Conservation (phyloP, 2,888 invertebrate genomes). For the Meteorus colon region DNA sequence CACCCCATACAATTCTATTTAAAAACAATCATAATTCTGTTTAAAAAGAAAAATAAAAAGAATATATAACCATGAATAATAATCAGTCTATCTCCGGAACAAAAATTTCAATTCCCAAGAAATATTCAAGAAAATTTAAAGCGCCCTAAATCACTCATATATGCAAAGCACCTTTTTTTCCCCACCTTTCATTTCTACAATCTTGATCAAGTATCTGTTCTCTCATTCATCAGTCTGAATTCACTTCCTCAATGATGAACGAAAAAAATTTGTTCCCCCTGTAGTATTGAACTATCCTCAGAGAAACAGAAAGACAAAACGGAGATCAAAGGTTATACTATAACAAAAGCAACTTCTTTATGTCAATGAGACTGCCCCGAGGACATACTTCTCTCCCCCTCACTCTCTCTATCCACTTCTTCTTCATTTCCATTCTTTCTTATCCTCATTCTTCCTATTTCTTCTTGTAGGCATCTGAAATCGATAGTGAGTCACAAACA, state of each 20-base stretch:
- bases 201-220: background rate
- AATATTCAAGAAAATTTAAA: background rate
- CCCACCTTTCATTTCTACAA: background rate
- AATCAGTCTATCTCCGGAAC: background rate
- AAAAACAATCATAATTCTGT: background rate
- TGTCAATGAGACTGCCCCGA: slow-evolving; percentile 20
- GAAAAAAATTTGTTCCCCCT: background rate
- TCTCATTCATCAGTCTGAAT: background rate
- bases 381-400: background rate
- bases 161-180: background rate
- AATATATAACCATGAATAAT: background rate
- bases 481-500: background rate
- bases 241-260: background rate
- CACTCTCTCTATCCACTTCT: background rate
- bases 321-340: slow-evolving; percentile 16
- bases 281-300: background rate
- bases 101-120: too few relatives aligned
- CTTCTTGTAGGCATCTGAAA: background rate
- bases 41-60: background rate
- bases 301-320: background rate
- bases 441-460: background rate
- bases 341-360: slow-evolving; percentile 10
- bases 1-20: background rate
- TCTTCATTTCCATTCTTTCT: background rate
- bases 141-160: background rate